These are phyloP conservation scores for Otus sunia DNA, from an alignment of 2,113 vertebrate genomes.

Conservation along the genomic window DNA sequence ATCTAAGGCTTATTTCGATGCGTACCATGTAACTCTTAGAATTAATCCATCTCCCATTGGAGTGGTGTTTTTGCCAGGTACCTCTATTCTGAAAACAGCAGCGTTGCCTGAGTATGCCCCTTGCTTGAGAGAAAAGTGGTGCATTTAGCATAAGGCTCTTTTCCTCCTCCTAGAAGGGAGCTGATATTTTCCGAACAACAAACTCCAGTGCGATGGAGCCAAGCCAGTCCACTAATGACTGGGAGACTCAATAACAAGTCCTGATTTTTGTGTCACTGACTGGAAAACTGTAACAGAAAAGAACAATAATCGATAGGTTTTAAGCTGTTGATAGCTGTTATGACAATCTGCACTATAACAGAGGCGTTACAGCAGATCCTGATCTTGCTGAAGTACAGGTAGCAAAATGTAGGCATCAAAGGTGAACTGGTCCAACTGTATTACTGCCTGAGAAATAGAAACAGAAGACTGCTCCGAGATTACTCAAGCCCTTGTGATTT, in stretches of 20 bases:
- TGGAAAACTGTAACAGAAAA: not conserved
- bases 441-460: not conserved
- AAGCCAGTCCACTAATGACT: not conserved
- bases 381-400: not conserved
- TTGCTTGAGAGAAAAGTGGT: not conserved
- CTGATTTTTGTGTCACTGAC: not conserved
- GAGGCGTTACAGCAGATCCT: not conserved
- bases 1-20: not conserved
- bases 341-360: accelerated
- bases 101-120: not conserved
- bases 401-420: not conserved
- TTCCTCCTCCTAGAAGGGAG: not conserved
- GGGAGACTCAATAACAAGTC: not conserved
- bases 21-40: not conserved
- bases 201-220: not conserved
- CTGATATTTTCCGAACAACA: not conserved
- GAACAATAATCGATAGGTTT: accelerated
- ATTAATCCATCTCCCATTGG: not conserved
- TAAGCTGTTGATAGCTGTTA: not conserved
- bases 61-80: not conserved
- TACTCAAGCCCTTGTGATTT: not conserved
- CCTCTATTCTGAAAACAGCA: not conserved
- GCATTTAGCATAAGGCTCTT: not conserved
- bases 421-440: not conserved
- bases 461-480: not conserved